Evolutionary conservation across 1,140 invertebrate species (phyloP), one percentile per base, ranked within the genome.

Genomic region (Cydia pomonella): DNA sequence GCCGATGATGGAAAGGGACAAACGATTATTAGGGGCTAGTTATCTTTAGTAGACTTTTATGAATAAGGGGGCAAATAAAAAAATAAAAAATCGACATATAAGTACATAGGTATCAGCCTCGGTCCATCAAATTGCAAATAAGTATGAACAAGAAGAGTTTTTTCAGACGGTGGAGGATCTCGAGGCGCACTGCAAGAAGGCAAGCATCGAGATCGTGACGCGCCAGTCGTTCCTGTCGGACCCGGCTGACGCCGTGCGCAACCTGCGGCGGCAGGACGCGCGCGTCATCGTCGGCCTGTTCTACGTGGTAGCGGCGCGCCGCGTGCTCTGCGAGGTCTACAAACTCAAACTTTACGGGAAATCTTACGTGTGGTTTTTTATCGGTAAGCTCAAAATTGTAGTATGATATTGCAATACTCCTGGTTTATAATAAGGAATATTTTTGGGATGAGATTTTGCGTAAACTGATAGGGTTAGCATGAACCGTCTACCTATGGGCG

Each of bases 281-380:
- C 94, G 99, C 76, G 99, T 99, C 73, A 99, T 99, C 76, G 97
- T 99, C 13, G 99, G 99, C 2, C 94, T 99, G 13, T 99, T 99
- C 94, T 99, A 99, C 92, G 98, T 98, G 13, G 98, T 98, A 0
- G 98, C 98, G 33, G 99, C 99, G 0, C 94, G 99, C 47, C 94
- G 97, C 75, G 99, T 99, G 0, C 95, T 99, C 3, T 99, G 99
- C 92, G 98, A 99, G 94, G 96, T 99, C 82, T 99, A 98, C 92
- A 98, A 98, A 83, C 97, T 99, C 79, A 96, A 97, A 66, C 93
- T 99, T 1, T 99, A 98, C 87, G 99, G 99, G 2, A 97, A 98
- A 83, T 97, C 97, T 47, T 98, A 99, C 93, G 99, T 99, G 0
- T 99, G 99, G 99, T 99, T 99, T 90, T 99, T 99, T 91, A 99